Evolutionary conservation across 1,140 invertebrate genomes (phyloP), one percentile per base, ranked within the genome.

Genomic region (Aphaenogaster ashmeadi): DNA sequence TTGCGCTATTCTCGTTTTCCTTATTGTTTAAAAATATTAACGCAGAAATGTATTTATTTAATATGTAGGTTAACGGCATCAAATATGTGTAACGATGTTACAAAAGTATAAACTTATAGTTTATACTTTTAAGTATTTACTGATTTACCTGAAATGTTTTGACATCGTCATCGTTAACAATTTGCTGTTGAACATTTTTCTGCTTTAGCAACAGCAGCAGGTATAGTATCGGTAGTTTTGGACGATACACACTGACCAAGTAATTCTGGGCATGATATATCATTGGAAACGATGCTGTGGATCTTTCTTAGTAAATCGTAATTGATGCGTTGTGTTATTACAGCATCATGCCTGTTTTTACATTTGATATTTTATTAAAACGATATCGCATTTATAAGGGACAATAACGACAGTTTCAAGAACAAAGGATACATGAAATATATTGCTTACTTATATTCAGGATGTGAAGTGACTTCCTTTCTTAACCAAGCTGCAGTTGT

Each of bases 401-500:
- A 13, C 41, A 87, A 75, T 33, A 81, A 9, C 56, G 0, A 52
- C 27, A 56, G 33, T 41, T 41, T 27, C 5, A 21, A 77, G 9
- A 67, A 21, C 74, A 3, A 58, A 15, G 41, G 47, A 56, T 47
- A 66, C 21, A 56, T 54, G 21, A 47, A 38, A 44, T 7, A 52
- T 62, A 86, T 74, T 78, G 91, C 97, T 93, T 96, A 97, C 97
- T 97, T 97, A 96, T 99, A 99, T 69, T 98, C 97, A 0, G 98
- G 97, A 96, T 99, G 99, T 3, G 96, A 96, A 41, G 96, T 96
- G 75, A 99, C 98, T 96, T 99, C 99, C 84, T 98, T 96, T 36
- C 99, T 96, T 89, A 99, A 98, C 98, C 99, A 99, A 41, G 97
- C 96, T 56, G 98, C 98, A 88, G 98, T 98, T 58, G 99, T 99